Percentiles rank a stretch among this genome's conserved stretches.
Conservation (phyloP, 2,797 vertebrate species). For the Myotis myotis region DNA sequence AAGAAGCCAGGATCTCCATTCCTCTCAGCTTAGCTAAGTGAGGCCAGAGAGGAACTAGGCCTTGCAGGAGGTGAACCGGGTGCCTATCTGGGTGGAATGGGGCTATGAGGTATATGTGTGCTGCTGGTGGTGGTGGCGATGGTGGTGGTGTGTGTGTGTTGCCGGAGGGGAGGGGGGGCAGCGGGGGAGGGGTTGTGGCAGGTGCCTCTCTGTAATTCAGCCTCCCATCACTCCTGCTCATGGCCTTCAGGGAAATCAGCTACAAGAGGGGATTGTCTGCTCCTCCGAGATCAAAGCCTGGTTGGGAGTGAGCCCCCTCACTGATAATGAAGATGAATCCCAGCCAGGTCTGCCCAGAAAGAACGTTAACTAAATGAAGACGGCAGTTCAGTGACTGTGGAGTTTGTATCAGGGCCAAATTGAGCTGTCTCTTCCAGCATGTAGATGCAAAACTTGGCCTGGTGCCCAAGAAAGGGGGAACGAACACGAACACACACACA, state of each 20-base stretch:
- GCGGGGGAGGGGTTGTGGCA: accelerated
- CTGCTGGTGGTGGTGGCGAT: background rate
- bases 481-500: background rate
- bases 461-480: slow-evolving; percentile 72
- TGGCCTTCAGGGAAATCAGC: slow-evolving; percentile 67
- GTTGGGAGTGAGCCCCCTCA: slow-evolving; percentile 73
- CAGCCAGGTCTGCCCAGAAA: slow-evolving; percentile 82
- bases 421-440: slow-evolving; percentile 80
- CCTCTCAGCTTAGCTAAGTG: background rate
- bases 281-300: slow-evolving; percentile 75
- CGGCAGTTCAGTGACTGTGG: slow-evolving; percentile 81
- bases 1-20: background rate
- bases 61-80: background rate
- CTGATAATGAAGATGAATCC: slow-evolving; percentile 84
- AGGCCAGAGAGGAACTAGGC: background rate
- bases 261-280: slow-evolving; percentile 74
- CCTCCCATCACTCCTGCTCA: slow-evolving; percentile 49
- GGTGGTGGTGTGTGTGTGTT: background rate
- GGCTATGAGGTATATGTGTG: background rate
- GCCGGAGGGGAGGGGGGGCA: accelerated
- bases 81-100: background rate
- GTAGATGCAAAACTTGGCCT: slow-evolving; percentile 79
- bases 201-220: background rate
- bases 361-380: slow-evolving; percentile 82
- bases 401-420: slow-evolving; percentile 84